phyloP scores from a whole-genome alignment of 2,888 invertebrate genomes.

The Cosmorhoe ocellata region DNA sequence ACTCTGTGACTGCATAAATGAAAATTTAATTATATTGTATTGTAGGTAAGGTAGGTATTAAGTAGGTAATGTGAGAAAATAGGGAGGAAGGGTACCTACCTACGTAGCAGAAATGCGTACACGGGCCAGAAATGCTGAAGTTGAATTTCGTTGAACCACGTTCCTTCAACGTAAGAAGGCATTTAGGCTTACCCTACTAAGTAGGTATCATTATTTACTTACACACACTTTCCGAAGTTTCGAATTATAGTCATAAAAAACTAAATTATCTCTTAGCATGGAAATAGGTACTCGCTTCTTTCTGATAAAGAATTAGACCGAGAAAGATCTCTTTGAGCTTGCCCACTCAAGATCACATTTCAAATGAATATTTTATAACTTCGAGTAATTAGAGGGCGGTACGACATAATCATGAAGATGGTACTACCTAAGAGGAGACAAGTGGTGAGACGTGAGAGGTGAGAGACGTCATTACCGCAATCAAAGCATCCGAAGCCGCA shows the following conservation, averaged over 20 bases:
- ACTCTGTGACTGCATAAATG: conserved; percentile 48
- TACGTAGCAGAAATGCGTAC: neutral
- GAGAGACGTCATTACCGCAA: conserved; percentile 81
- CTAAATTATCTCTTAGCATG: too few relatives aligned
- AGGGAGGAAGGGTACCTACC: too few relatives aligned
- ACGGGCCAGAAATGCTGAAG: too few relatives aligned
- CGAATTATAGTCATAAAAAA: too few relatives aligned
- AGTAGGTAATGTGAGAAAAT: too few relatives aligned
- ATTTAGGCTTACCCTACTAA: too few relatives aligned
- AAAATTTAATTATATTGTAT: conserved; percentile 18
- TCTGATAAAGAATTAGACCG: neutral
- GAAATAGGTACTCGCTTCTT: neutral
- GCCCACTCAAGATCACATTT: neutral
- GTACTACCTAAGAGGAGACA: conserved; percentile 62
- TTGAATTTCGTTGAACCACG: too few relatives aligned
- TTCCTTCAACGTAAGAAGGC: too few relatives aligned
- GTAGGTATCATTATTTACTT: too few relatives aligned
- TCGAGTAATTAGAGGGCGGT: conserved; percentile 55
- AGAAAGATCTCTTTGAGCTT: neutral
- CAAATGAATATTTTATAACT: conserved; percentile 24
- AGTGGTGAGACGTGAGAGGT: conserved; percentile 62
- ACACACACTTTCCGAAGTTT: too few relatives aligned
- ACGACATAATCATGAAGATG: conserved; percentile 73
- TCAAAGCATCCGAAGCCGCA: conserved; percentile 74
- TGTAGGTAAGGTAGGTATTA: too few relatives aligned